Base-by-base conservation (phyloP, 1,140 invertebrate species). In the Physella acuta region DNA sequence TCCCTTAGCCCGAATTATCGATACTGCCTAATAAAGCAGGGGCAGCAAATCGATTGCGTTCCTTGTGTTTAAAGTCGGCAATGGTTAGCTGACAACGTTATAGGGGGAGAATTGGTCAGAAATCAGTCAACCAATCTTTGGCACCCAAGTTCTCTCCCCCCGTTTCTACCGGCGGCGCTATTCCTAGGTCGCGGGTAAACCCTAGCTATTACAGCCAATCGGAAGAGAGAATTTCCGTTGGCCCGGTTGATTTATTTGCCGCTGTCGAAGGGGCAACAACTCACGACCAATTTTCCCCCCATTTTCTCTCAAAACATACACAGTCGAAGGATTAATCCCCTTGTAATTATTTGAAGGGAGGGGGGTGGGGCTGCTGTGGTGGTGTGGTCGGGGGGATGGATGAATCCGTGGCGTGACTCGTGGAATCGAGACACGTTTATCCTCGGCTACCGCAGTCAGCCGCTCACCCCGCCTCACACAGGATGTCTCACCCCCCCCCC, bases 191-290 rank as follows among this genome's bases (percentile, higher is more conserved):
- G 26, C 39, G 2, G 61, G 8, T 34, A 51, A 51, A 51, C 37
- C 20, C 31, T 51, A 14, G 4, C 37, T 28, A 63, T 63, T 49
- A 63, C 39, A 63, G 8, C 61, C 61, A 63, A 51, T 63, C 61
- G 39, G 37, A 49, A 51, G 61, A 52, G 34, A 24, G 61, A 17
- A 49, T 63, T 63, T 63, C 39, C 39, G 61, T 28, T 63, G 3
- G 61, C 33, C 39, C 24, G n/a, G 37, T 51, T 63, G 61, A 63
- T 63, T 55, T 37, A 56, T 58, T 39, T 56, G 52, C 31, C 53
- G 17, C 8, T 37, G 53, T 58, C 16, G 8, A 0, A 28, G 17
- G 65, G 24, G 52, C 34, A 67, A 56, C 33, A 28, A 67, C 64
- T 66, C 51, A 56, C 37, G 31, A 0, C 36, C 0, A n/a, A 58